phyloP scores from a whole-genome alignment of 2,797 vertebrate genomes.

The Zalophus californianus region DNA sequence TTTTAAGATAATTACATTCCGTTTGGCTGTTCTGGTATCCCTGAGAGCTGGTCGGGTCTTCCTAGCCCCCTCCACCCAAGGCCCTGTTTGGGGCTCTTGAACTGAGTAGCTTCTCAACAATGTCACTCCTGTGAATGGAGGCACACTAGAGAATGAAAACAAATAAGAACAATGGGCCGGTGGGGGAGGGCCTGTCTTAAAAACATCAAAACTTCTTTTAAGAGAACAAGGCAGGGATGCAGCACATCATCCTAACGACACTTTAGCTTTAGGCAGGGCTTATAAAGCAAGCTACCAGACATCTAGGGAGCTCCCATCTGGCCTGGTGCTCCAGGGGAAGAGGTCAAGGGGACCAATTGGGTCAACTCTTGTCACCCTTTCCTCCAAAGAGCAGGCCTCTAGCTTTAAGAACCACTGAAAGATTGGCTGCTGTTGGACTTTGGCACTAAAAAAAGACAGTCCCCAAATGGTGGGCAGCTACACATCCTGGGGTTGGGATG shows the following conservation, averaged over 20 bases:
- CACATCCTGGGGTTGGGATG: neutral
- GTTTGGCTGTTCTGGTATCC: neutral
- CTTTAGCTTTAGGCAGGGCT: conserved; percentile 23
- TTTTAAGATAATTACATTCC: neutral
- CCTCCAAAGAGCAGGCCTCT: neutral
- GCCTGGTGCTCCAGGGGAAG: neutral
- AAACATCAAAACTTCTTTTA: conserved; percentile 53
- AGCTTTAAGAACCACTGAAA: neutral
- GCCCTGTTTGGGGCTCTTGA: neutral
- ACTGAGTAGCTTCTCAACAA: neutral
- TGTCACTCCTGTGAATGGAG: neutral
- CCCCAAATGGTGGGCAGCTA: neutral
- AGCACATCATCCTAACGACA: neutral
- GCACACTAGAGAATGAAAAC: neutral
- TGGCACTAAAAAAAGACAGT: neutral
- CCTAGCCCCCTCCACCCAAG: neutral
- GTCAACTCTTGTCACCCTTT: neutral
- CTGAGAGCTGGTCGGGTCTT: neutral
- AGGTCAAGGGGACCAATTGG: neutral
- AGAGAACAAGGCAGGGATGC: neutral
- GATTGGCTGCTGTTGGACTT: neutral
- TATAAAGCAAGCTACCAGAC: neutral
- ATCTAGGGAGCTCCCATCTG: neutral
- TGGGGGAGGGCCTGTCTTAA: neutral
- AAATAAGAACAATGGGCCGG: neutral